Conservation (phyloP, 2,797 vertebrate genomes). For the Arremon brunneinucha region DNA sequence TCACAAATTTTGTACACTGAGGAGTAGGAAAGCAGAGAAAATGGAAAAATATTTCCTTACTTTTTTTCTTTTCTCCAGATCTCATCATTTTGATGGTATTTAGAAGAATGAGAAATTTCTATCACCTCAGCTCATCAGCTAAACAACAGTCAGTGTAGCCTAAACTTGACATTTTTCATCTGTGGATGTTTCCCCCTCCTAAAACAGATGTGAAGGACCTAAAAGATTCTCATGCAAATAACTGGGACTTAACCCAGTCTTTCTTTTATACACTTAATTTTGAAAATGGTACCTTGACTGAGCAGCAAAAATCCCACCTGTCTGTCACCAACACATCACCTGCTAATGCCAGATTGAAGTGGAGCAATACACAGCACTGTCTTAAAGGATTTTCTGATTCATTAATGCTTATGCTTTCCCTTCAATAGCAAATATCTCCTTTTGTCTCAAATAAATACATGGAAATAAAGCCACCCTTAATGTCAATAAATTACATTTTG, state of each 20-base stretch:
- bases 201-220: not conserved
- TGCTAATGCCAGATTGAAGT: not conserved
- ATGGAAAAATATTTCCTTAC: not conserved
- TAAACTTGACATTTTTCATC: not conserved
- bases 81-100: not conserved
- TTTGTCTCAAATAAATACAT: conserved; percentile 35
- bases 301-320: not conserved
- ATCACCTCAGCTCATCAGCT: not conserved
- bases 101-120: not conserved
- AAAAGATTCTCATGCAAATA: not conserved
- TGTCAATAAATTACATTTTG: conserved; percentile 19
- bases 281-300: not conserved
- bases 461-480: conserved; percentile 39
- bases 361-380: not conserved
- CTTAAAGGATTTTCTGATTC: not conserved
- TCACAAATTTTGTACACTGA: not conserved
- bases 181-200: not conserved
- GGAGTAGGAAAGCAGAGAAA: not conserved
- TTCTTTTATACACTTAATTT: not conserved
- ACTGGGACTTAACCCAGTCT: too few species aligned
- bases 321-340: not conserved
- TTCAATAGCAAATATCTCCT: conserved; percentile 7
- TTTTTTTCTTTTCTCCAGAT: not conserved
- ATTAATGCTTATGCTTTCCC: not conserved
- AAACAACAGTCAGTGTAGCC: not conserved